Evolutionary conservation across 1,140 invertebrate genomes (phyloP).

Genomic region (Dinoponera quadriceps): DNA sequence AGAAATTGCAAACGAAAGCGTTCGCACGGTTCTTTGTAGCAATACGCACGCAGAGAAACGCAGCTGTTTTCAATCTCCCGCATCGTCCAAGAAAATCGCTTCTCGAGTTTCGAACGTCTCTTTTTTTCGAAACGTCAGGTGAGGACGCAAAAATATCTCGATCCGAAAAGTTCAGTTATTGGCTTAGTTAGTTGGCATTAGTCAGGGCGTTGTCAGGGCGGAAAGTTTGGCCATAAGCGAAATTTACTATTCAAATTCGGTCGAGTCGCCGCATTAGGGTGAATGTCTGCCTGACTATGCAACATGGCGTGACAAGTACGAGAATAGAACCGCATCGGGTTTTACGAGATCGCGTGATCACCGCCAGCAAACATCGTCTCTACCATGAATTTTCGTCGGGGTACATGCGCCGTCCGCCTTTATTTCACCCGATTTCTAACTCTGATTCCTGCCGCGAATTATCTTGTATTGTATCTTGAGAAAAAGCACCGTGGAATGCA

Average conservation of each 20-base stretch:
- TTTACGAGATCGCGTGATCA: slow-evolving; percentile 83
- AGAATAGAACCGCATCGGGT: slow-evolving; percentile 82
- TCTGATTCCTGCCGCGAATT: slow-evolving; percentile 62
- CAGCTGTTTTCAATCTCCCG: slow-evolving; percentile 51
- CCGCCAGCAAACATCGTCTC: slow-evolving; percentile 76
- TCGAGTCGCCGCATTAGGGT: slow-evolving; percentile 72
- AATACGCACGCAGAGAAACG: slow-evolving; percentile 43
- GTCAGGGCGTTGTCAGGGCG: slow-evolving; percentile 60
- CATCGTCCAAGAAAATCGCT: too few relatives aligned
- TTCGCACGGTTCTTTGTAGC: slow-evolving; percentile 56
- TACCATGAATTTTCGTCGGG: slow-evolving; percentile 79
- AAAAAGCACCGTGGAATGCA: slow-evolving; percentile 36
- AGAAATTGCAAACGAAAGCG: slow-evolving; percentile 37
- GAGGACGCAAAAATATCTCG: slow-evolving; percentile 37
- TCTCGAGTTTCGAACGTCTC: not conserved
- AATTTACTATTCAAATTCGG: slow-evolving; percentile 75
- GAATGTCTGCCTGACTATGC: slow-evolving; percentile 82
- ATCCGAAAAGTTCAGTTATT: slow-evolving; percentile 67
- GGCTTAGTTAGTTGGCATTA: slow-evolving; percentile 55
- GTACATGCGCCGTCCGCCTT: slow-evolving; percentile 72
- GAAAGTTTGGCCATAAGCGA: slow-evolving; percentile 71
- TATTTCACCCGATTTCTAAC: slow-evolving; percentile 66
- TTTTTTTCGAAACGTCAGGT: too few relatives aligned
- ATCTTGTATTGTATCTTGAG: slow-evolving; percentile 40
- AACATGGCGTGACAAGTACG: slow-evolving; percentile 83